phyloP scores from a whole-genome alignment of 92 coral and sea anemone genomes.

The Porites rus region DNA sequence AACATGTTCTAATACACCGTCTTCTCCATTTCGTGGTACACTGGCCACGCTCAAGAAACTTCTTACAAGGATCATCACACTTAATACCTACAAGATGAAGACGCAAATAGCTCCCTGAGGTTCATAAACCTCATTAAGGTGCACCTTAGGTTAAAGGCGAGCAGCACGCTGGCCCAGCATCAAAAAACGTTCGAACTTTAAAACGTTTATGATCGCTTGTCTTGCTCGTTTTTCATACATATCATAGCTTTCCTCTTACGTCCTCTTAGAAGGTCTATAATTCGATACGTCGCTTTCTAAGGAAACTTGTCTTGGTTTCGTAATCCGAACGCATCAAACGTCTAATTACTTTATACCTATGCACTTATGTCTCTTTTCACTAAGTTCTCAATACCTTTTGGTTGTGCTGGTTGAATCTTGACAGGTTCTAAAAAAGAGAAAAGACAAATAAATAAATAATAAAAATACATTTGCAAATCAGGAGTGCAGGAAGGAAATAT shows the following conservation, averaged over 20 bases:
- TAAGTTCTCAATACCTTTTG: slow-evolving; percentile 48
- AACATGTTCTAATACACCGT: slow-evolving; percentile 78
- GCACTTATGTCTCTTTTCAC: neutral
- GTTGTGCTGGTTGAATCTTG: slow-evolving; percentile 47
- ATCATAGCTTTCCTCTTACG: no score
- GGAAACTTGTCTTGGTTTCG: no score
- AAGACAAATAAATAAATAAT: neutral
- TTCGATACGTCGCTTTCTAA: no score
- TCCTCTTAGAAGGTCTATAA: no score
- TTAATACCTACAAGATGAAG: slow-evolving; percentile 59
- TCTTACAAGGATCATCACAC: slow-evolving; percentile 72
- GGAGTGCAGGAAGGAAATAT: neutral
- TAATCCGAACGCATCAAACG: no score
- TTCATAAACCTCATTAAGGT: no score
- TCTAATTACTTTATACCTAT: no score
- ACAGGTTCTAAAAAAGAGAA: slow-evolving; percentile 38
- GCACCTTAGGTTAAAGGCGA: no score
- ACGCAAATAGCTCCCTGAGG: neutral
- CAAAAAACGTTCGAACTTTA: no score
- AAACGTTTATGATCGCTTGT: no score
- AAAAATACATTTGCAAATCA: neutral
- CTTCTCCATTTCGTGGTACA: slow-evolving; percentile 73
- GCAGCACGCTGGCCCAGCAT: no score
- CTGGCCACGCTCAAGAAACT: slow-evolving; percentile 72
- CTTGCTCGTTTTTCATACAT: no score